Evolutionary conservation across 2,888 invertebrate species (phyloP).

Genomic region (Caradrina clavipalpis): DNA sequence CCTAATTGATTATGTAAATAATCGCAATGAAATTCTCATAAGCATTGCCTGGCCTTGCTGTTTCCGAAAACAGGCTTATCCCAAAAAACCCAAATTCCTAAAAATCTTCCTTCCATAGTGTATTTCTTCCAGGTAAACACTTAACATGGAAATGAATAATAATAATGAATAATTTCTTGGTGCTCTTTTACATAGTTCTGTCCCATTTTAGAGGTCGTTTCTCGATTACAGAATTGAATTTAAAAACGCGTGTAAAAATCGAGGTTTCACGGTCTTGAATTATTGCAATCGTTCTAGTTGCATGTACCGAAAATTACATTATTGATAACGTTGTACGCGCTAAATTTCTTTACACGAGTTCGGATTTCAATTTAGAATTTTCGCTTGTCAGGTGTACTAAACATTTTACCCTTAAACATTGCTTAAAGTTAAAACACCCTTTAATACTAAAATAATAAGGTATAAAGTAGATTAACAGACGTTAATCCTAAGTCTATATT

Average conservation of each 20-base stretch:
- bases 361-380: neutral
- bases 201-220: slow-evolving; percentile 24
- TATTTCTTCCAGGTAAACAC: neutral
- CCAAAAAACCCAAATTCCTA: neutral
- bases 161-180: slow-evolving; percentile 1
- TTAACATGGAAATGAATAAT: neutral
- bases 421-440: too few species aligned
- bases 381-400: too few species aligned
- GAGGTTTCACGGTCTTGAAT: slow-evolving; percentile 54
- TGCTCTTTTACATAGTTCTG: neutral
- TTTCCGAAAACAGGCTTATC: neutral
- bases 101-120: neutral
- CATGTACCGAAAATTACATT: slow-evolving; percentile 48
- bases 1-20: too few species aligned
- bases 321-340: slow-evolving; percentile 29
- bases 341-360: slow-evolving; percentile 15
- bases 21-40: neutral
- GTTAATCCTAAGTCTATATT: too few species aligned
- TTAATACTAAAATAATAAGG: too few species aligned
- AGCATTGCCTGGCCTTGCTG: neutral
- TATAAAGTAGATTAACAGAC: too few species aligned
- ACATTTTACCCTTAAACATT: too few species aligned
- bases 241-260: slow-evolving; percentile 41
- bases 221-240: slow-evolving; percentile 26
- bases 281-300: slow-evolving; percentile 38